Base-by-base conservation (phyloP, 1,140 invertebrate genomes). In the Daktulosphaira vitifoliae region DNA sequence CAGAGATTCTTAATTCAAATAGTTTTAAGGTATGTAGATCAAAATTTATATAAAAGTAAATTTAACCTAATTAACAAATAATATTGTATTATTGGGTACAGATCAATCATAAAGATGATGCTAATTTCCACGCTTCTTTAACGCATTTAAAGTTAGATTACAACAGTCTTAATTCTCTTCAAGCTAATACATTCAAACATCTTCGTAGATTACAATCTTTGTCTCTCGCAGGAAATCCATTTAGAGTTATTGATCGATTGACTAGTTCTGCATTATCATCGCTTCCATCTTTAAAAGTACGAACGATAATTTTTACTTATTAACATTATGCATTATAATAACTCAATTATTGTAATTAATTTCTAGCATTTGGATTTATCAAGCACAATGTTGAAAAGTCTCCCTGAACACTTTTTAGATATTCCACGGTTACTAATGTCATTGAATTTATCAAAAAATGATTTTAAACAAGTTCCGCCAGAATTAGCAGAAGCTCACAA, bases 171-270 rank as follows among this genome's bases (percentile, higher is more conserved):
- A 82, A 86, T 67, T 81, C 78, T 1, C 71, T 90, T 1, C 70
- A 88, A 71, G 76, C 78, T 46, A 83, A 88, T 70, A 29, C 87
- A 7, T 90, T 90, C 71, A 82, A 86, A 66, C 87, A 90, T 69
- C 71, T 84, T 9, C 74, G 78, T 2, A 73, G 80, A 23, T 69
- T 92, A 3, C 82, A 81, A 65, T 76, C 79, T 33, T 74, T 92
- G 18, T 79, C 81, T 67, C 72, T 91, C 0, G 81, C 80, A 39
- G 77, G 80, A 7, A 91, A 90, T 74, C 82, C 81, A 0, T 75
- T 90, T 2, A 75, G 72, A 26, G 75, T 78, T 0, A 78, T 89
- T 6, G 82, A 86, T 68, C 72, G 76, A 23, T 72, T 76, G 3
- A 84, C 83, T 0, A 69, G 78, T 1, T 75, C 81, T 2, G 85